Conservation (phyloP, 2,797 vertebrate genomes). For the Syngnathus rostellatus region DNA sequence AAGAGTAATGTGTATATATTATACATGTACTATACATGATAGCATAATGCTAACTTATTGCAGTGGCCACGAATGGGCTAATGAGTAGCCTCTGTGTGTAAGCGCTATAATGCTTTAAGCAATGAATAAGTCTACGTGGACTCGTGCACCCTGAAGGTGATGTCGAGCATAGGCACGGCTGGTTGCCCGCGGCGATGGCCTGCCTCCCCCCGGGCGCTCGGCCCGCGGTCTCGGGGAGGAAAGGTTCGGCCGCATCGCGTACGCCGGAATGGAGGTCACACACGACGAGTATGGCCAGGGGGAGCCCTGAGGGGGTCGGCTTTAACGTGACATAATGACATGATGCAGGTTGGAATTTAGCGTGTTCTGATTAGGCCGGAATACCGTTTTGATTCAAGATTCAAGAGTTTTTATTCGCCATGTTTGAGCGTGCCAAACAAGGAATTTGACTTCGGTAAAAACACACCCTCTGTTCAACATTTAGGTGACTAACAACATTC, state of each 20-base stretch:
- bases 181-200: background rate
- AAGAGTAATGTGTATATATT: no score
- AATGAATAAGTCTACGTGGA: background rate
- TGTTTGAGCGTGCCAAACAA: no score
- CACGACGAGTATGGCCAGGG: background rate
- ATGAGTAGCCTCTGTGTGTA: no score
- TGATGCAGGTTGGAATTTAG: background rate
- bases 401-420: no score
- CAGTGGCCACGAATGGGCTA: no score
- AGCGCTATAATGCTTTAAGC: no score
- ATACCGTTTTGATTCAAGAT: background rate
- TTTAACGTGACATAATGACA: conserved; percentile 1
- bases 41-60: no score
- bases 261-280: background rate
- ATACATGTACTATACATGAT: no score
- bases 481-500: no score
- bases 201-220: background rate
- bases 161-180: background rate
- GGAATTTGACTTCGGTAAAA: no score
- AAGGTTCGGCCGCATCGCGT: background rate
- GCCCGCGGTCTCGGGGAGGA: background rate
- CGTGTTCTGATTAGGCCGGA: background rate
- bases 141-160: background rate
- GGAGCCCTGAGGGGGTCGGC: background rate
- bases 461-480: no score